A percentile compares a stretch with the other conserved stretches of the same genome.
These are phyloP conservation scores for Henicopernis longicauda DNA, from an alignment of 2,113 vertebrate genomes.

Conservation along the genomic window DNA sequence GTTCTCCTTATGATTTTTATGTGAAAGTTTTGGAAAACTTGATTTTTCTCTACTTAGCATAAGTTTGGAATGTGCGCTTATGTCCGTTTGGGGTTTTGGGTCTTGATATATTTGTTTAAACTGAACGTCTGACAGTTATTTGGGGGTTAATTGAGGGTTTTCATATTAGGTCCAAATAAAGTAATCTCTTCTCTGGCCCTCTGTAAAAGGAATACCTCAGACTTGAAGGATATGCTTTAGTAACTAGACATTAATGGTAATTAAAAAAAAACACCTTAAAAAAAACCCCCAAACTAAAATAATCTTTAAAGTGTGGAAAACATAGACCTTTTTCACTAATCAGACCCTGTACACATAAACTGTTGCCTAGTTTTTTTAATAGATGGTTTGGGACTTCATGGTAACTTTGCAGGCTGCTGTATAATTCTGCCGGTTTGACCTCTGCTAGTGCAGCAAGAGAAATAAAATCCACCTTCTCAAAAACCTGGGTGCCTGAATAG, in stretches of 20 bases:
- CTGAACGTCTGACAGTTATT: background rate
- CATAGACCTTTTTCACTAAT: background rate
- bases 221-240: background rate
- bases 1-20: background rate
- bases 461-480: background rate
- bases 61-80: background rate
- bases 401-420: background rate
- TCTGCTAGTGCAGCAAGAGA: background rate
- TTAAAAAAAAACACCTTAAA: background rate
- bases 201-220: background rate
- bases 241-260: background rate
- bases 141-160: background rate
- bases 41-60: background rate
- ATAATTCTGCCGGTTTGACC: background rate
- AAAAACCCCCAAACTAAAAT: too few relatives aligned
- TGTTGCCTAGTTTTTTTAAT: background rate
- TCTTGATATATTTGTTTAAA: background rate
- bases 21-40: background rate
- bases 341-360: background rate
- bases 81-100: background rate
- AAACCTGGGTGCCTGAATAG: background rate
- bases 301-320: background rate
- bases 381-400: background rate
- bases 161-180: background rate
- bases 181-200: background rate